These are phyloP conservation scores for Napeogenes sylphis DNA, from an alignment of 2,888 invertebrate species.

Conservation along the genomic window DNA sequence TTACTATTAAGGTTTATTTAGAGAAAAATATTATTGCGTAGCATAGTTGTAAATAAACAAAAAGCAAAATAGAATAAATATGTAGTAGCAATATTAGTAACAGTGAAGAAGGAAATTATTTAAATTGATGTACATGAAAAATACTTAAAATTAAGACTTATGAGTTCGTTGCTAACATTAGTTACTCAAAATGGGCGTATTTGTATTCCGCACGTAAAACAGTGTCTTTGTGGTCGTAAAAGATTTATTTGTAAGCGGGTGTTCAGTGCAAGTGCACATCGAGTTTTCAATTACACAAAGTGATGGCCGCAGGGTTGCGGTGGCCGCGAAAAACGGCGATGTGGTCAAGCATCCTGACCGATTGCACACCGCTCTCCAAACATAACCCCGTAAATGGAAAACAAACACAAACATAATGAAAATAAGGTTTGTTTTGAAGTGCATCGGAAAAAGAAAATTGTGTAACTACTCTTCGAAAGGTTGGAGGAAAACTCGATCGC, in stretches of 20 bases:
- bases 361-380: slow-evolving; percentile 58
- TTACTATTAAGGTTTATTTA: slow-evolving; percentile 7
- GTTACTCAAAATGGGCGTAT: slow-evolving; percentile 7
- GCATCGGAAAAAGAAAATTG: slow-evolving; percentile 50
- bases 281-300: slow-evolving; percentile 77
- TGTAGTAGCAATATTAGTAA: too few relatives aligned
- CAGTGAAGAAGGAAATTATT: too few relatives aligned
- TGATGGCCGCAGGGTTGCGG: slow-evolving; percentile 63
- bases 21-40: too few relatives aligned
- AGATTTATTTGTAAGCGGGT: slow-evolving; percentile 67
- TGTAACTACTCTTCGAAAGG: slow-evolving; percentile 71
- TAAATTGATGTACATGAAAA: too few relatives aligned
- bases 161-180: neutral
- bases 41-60: too few relatives aligned
- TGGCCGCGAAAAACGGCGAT: slow-evolving; percentile 65
- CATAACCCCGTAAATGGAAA: slow-evolving; percentile 41
- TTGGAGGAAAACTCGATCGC: slow-evolving; percentile 76
- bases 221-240: slow-evolving; percentile 38
- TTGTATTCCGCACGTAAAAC: slow-evolving; percentile 22
- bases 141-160: too few relatives aligned
- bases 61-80: too few relatives aligned
- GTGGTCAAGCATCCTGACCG: slow-evolving; percentile 66
- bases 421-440: slow-evolving; percentile 56
- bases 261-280: slow-evolving; percentile 71
- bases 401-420: slow-evolving; percentile 48